Evolutionary conservation across 30 jellyfish, hydroid and myxozoan species (phyloP), one percentile per base, ranked within the genome.

Genomic region (Mastigias papua): DNA sequence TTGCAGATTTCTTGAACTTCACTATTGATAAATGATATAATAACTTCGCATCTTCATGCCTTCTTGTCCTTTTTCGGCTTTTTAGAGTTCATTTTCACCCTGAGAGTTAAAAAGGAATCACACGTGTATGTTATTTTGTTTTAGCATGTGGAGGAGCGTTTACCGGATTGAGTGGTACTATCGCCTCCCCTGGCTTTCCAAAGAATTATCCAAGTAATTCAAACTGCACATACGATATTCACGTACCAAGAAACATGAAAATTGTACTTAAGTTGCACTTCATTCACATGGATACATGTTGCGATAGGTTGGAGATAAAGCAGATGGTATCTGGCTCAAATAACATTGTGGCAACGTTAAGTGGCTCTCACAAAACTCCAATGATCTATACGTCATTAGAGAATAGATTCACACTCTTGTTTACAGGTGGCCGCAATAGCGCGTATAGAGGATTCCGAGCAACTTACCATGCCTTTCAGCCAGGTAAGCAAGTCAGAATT

Each of bases 231-330:
- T 75, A 48, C 49, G 70, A 26, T 0, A 75, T 75, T 16, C 20
- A 21, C 2, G 86, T 16, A 4, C 86, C 86, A 20, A 1, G 13
- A 1, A 54, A 54, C 73, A 51, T 28, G 48, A 48, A 32, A 50
- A 75, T 75, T 26, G 75, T 46, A 21, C 73, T 75, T 27, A 21
- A 26, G 0, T 51, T 75, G 19, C 30, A 19, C 11, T 50, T 1
- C 73, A 46, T 46, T 57, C 22, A 75, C 48, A 20, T 75, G 72
- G 86, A 75, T 23, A 5, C 16, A n/a, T 50, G 54, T 25, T 69
- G 31, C 26, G 80, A 69, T 31, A 2, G 7, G 9, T 4, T 69
- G 61, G 27, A 17, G 9, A 26, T 69, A 27, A 22, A 9, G 22
- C 60, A 69, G 29, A 28, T 31, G 54, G 80, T 27, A 26, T 7